Percentiles rank a stretch among this genome's conserved stretches.
Conservation (phyloP, 2,113 vertebrate genomes). For the Tautogolabrus adspersus region DNA sequence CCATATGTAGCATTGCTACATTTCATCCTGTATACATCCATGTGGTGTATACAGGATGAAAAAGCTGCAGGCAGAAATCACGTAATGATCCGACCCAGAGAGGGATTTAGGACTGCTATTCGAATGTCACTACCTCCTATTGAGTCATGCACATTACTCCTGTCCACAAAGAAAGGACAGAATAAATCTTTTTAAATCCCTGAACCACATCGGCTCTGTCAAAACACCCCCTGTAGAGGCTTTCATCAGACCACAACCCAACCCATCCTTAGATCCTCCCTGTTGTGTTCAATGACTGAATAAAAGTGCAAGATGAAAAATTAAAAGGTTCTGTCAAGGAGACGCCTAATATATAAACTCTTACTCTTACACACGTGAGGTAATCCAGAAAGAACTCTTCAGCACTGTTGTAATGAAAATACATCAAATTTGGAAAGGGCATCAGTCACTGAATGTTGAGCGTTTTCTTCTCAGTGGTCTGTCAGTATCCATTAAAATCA, state of each 20-base stretch:
- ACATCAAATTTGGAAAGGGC: no score
- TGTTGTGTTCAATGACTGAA: not conserved
- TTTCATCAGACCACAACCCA: not conserved
- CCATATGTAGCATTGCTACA: no score
- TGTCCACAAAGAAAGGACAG: not conserved
- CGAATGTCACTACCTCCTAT: not conserved
- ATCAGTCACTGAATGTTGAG: not conserved
- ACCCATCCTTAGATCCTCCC: not conserved
- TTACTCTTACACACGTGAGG: no score
- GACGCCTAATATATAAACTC: no score
- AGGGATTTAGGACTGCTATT: not conserved
- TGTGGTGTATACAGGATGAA: not conserved
- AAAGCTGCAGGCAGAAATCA: not conserved
- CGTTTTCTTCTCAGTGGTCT: not conserved
- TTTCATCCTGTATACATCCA: no score
- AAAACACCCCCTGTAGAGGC: not conserved
- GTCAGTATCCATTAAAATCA: no score
- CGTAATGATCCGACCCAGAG: not conserved
- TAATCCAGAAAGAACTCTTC: not conserved
- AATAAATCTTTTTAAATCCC: constrained; percentile 23
- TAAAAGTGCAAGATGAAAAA: not conserved
- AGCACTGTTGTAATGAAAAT: not conserved
- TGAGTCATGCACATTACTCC: not conserved
- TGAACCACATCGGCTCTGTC: constrained; percentile 7
- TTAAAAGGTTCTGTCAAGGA: not conserved